Conservation (phyloP, 1,140 invertebrate species). For the Fopius arisanus region DNA sequence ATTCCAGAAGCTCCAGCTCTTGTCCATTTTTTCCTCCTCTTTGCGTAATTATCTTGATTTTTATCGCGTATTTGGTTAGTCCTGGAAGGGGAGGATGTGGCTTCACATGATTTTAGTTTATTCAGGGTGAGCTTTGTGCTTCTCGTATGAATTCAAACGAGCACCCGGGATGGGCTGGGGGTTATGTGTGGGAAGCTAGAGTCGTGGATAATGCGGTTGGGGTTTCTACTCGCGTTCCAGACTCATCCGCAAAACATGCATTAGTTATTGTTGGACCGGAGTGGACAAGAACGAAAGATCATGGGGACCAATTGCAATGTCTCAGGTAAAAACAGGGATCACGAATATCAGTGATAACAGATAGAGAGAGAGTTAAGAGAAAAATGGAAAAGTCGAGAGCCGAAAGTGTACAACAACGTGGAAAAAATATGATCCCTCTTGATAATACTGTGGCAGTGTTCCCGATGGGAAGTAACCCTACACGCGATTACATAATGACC, state of each 20-base stretch:
- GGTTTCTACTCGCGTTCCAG: background rate
- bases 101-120: slow-evolving; percentile 1
- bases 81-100: background rate
- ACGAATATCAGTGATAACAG: too few relatives aligned
- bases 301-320: too few relatives aligned
- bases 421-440: background rate
- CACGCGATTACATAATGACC: slow-evolving; percentile 21
- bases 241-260: slow-evolving; percentile 5
- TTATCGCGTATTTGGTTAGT: background rate
- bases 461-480: slow-evolving; percentile 7
- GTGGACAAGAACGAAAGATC: background rate
- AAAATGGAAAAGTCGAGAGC: too few relatives aligned
- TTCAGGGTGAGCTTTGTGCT: background rate
- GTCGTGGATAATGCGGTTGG: background rate
- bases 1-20: background rate
- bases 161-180: background rate
- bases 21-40: background rate
- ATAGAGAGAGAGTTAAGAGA: too few relatives aligned
- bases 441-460: background rate
- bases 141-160: slow-evolving; percentile 1
- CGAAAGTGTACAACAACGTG: background rate
- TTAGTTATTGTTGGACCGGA: background rate
- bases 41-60: background rate
- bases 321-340: too few relatives aligned
- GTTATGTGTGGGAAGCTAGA: background rate